phyloP scores from a whole-genome alignment of 1,140 invertebrate species.

The Microplitis mediator region DNA sequence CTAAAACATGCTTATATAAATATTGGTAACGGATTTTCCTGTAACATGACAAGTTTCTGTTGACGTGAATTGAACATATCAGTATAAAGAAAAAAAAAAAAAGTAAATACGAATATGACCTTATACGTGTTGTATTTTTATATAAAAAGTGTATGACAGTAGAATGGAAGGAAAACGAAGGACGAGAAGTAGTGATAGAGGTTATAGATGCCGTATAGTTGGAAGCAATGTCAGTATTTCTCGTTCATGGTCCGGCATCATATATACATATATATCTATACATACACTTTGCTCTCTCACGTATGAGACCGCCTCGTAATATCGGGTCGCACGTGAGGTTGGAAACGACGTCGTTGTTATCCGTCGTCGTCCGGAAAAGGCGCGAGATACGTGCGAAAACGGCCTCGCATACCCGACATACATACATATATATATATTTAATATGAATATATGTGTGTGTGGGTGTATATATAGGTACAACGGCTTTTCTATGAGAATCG shows the following conservation, averaged over 20 bases:
- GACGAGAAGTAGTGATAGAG: not conserved
- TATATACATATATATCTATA: not conserved
- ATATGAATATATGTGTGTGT: no score
- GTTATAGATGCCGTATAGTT: not conserved
- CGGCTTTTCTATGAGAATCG: constrained; percentile 31
- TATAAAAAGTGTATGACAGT: no score
- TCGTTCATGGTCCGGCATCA: not conserved
- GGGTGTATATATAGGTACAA: constrained; percentile 8
- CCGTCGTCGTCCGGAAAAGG: constrained; percentile 16
- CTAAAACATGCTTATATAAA: no score
- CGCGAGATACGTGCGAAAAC: constrained; percentile 25
- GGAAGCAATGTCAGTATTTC: constrained; percentile 1
- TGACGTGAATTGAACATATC: no score
- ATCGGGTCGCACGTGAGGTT: constrained; percentile 27
- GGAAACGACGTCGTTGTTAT: constrained; percentile 28
- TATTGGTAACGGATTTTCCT: no score
- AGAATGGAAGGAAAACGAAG: not conserved
- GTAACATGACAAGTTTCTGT: no score
- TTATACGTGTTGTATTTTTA: no score
- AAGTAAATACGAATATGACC: no score
- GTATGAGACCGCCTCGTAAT: constrained; percentile 26
- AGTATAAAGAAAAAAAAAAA: no score
- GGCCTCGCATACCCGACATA: not conserved
- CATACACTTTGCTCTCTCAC: not conserved
- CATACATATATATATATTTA: no score